Evolutionary conservation across 2,888 invertebrate genomes (phyloP).

Genomic region (Leptopilina drosophilae): DNA sequence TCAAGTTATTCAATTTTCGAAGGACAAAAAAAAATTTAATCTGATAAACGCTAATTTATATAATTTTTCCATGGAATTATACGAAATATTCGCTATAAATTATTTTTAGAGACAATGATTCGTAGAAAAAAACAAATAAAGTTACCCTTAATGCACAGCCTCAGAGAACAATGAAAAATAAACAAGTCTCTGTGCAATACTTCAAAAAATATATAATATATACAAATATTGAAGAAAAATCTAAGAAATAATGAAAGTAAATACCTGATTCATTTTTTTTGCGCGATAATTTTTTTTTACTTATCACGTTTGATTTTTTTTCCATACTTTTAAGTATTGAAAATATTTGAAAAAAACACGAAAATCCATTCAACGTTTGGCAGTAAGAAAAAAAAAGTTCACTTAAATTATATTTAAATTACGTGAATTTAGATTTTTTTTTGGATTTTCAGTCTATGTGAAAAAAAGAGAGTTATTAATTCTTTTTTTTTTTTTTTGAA

Average conservation of each 20-base stretch:
- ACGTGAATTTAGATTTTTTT: constrained; percentile 1
- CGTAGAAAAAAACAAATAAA: constrained; percentile 27
- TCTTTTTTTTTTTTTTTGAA: neutral
- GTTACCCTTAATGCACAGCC: constrained; percentile 38
- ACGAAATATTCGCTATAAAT: neutral
- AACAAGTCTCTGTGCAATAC: constrained; percentile 36
- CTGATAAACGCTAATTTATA: neutral
- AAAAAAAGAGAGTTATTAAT: neutral
- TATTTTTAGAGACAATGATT: neutral
- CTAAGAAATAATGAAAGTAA: constrained; percentile 16
- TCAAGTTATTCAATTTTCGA: too few species aligned
- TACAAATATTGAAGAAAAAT: constrained; percentile 34
- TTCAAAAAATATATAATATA: constrained; percentile 10
- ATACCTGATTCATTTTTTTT: neutral
- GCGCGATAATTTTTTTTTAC: constrained; percentile 21
- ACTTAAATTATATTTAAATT: neutral
- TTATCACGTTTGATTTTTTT: constrained; percentile 44
- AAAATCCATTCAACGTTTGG: neutral
- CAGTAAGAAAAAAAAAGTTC: neutral
- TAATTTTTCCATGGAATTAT: neutral
- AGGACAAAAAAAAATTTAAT: too few species aligned
- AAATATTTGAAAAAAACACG: constrained; percentile 41
- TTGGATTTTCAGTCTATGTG: constrained; percentile 21
- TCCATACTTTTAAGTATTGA: constrained; percentile 42
- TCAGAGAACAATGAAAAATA: constrained; percentile 26